Percentiles rank a stretch among this genome's conserved stretches.
These are phyloP conservation scores for Coccyzus lansbergi DNA, from an alignment of 2,797 vertebrate genomes.

Conservation along the genomic window DNA sequence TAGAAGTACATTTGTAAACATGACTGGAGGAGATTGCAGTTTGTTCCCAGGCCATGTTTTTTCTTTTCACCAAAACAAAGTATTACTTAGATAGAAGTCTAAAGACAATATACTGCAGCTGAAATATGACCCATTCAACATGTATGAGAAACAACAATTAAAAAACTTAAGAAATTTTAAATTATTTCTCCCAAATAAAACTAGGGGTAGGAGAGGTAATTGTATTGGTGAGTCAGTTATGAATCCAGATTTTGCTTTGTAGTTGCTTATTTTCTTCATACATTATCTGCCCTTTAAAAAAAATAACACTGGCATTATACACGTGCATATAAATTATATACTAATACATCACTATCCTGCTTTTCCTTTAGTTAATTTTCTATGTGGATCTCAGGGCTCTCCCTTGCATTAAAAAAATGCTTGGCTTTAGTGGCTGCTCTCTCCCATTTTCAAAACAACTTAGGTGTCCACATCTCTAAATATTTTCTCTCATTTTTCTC, in stretches of 20 bases:
- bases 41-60: conserved; percentile 20
- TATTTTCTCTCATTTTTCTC: not conserved
- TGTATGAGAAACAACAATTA: not conserved
- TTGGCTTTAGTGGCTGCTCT: not conserved
- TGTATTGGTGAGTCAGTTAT: not conserved
- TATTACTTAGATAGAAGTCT: conserved; percentile 19
- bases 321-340: not conserved
- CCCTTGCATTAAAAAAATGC: not conserved
- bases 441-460: not conserved
- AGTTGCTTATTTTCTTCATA: not conserved
- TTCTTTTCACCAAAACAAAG: not conserved
- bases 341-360: not conserved
- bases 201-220: not conserved
- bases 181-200: not conserved
- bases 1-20: conserved; percentile 1
- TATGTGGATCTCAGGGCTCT: not conserved
- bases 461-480: not conserved
- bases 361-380: not conserved
- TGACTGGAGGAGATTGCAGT: not conserved
- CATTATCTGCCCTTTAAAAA: not conserved
- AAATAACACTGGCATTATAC: not conserved
- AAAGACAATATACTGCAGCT: not conserved
- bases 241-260: not conserved
- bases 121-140: not conserved
- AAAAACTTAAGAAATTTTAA: not conserved